These are phyloP conservation scores for Rachycentron canadum DNA, from an alignment of 2,797 vertebrate species.

Conservation along the genomic window DNA sequence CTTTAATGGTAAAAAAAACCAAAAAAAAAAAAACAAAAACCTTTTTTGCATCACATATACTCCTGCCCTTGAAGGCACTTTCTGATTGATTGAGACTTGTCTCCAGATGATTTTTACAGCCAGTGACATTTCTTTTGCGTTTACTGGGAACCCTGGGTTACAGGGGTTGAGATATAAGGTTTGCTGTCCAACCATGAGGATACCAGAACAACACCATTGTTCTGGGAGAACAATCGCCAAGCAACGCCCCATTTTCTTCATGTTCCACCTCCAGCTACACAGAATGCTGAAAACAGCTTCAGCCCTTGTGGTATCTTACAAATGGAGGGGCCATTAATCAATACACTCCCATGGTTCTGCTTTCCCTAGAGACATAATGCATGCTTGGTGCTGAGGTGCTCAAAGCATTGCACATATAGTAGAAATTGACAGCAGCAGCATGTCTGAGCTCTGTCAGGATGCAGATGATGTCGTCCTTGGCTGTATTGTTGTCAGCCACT, in stretches of 20 bases:
- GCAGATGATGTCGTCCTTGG: constrained; percentile 26
- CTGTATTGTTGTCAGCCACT: constrained; percentile 18
- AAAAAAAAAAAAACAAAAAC: no score
- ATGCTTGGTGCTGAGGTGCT: constrained; percentile 45
- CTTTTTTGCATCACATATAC: not conserved
- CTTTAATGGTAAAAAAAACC: not conserved
- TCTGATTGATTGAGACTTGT: constrained; percentile 40
- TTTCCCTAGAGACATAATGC: constrained; percentile 44
- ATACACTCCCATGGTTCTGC: constrained; percentile 40
- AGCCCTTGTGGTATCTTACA: constrained; percentile 29
- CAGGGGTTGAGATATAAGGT: constrained; percentile 8
- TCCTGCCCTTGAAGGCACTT: not conserved
- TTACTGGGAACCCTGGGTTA: constrained; percentile 2
- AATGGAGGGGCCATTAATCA: constrained; percentile 50
- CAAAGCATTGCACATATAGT: constrained; percentile 25
- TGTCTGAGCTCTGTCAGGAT: constrained; percentile 43
- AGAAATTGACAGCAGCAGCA: constrained; percentile 47
- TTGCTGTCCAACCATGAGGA: not conserved
- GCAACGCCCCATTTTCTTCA: constrained; percentile 6
- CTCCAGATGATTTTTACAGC: no score
- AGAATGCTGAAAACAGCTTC: not conserved
- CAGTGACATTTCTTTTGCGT: not conserved
- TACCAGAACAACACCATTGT: constrained; percentile 6
- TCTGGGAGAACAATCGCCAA: not conserved
- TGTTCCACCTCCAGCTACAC: constrained; percentile 5